A percentile compares a stretch with the other conserved stretches of the same genome.
phyloP scores from a whole-genome alignment of 2,113 vertebrate genomes.

The Sorex araneus region DNA sequence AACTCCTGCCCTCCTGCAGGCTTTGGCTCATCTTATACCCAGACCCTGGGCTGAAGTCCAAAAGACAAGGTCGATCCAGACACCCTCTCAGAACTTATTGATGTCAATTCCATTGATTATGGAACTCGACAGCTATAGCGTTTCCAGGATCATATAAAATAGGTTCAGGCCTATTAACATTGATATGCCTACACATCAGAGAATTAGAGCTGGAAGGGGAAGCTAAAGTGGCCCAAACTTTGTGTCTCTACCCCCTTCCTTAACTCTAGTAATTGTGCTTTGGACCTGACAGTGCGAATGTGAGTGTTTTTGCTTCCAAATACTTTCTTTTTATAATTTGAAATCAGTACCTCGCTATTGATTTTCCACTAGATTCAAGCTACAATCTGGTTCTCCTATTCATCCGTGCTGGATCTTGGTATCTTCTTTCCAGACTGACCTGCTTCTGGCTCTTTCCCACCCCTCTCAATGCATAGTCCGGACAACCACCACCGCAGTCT shows the following conservation, averaged over 20 bases:
- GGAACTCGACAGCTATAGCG: not conserved
- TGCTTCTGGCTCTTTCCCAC: not conserved
- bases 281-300: no score
- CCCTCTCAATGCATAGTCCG: not conserved
- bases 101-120: not conserved
- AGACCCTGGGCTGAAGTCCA: not conserved
- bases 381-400: not conserved
- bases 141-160: not conserved
- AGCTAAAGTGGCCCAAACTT: not conserved
- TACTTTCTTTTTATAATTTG: not conserved
- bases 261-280: not conserved
- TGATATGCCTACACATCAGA: not conserved
- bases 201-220: not conserved
- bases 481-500: not conserved
- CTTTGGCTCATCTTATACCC: conserved; percentile 11
- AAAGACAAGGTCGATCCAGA: not conserved
- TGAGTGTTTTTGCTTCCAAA: not conserved
- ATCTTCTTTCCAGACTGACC: not conserved
- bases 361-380: not conserved
- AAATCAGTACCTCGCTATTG: not conserved
- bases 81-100: not conserved
- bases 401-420: not conserved
- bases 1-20: not conserved
- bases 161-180: not conserved
- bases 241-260: not conserved